Base-by-base conservation (phyloP, 2,888 invertebrate genomes). In the Lasioglossum marginatum region DNA sequence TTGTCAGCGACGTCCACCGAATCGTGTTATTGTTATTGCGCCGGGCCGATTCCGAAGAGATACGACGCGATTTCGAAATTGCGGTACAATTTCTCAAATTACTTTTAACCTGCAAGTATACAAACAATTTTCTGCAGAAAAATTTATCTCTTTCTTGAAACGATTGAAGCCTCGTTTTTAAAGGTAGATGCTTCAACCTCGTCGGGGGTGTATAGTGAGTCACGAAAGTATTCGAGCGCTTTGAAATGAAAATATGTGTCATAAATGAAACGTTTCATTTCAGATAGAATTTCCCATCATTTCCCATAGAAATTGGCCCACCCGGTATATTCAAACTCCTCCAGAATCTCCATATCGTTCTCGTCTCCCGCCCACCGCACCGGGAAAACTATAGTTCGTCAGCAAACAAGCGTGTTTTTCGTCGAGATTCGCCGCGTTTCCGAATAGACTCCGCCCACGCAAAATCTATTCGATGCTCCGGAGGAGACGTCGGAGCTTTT, bases 291-390 rank as follows among this genome's bases (percentile, higher is more conserved):
- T n/a, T n/a, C n/a, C n/a, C n/a, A n/a, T n/a, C 10, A 10, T 57
- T 57, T 12, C 12, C n/a, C 57, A 12, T 57, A 12, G 57, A 57
- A 57, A 57, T n/a, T 57, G 57, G 4, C n/a, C n/a, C n/a, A n/a
- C n/a, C 57, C 12, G 4, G 57, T n/a, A n/a, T 57, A n/a, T n/a
- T 57, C 57, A 12, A n/a, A n/a, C 23, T 57, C n/a, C 57, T 48
- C 57, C n/a, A 57, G 57, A 57, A 57, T 57, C 57, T n/a, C 57
- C 57, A n/a, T 57, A 57, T 57, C 57, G 57, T n/a, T 57, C 57
- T n/a, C 57, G 8, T 57, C n/a, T 57, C n/a, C 57, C 57, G n/a
- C 12, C 57, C 57, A n/a, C 4, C 2, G 57, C 57, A 4, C n/a
- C 10, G 57, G 57, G 52, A n/a, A 52, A 52, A 57, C 57, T n/a